A percentile compares a stretch with the other conserved stretches of the same genome.
Conservation (phyloP, 2,888 invertebrate genomes). For the Aromia moschata region DNA sequence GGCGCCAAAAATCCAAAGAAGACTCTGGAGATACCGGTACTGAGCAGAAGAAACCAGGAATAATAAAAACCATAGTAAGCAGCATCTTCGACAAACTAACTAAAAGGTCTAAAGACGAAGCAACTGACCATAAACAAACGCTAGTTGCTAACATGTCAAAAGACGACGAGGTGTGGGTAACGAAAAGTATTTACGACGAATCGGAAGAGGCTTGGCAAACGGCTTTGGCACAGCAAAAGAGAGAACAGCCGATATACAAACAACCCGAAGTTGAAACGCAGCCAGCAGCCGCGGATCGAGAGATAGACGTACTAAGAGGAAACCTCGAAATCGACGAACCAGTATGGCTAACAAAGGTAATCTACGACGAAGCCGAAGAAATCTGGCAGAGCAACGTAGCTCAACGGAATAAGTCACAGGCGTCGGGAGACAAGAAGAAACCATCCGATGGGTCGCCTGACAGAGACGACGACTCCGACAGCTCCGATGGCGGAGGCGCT, state of each 20-base stretch:
- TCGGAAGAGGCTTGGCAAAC: conserved; percentile 69
- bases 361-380: conserved; percentile 75
- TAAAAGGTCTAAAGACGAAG: conserved; percentile 54
- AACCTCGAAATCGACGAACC: conserved; percentile 63
- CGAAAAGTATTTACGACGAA: conserved; percentile 71
- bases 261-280: neutral
- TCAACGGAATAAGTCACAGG: conserved; percentile 40
- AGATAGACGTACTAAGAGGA: neutral
- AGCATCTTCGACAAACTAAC: conserved; percentile 52
- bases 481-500: conserved; percentile 68
- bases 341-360: conserved; percentile 71
- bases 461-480: conserved; percentile 70
- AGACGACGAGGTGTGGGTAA: conserved; percentile 69
- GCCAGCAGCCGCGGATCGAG: neutral
- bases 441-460: conserved; percentile 62
- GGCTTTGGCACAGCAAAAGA: conserved; percentile 19
- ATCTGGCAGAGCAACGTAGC: conserved; percentile 57
- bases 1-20: conserved; percentile 35
- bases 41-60: conserved; percentile 45
- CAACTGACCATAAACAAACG: conserved; percentile 45
- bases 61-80: conserved; percentile 51
- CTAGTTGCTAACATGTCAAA: conserved; percentile 32
- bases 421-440: conserved; percentile 31
- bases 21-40: conserved; percentile 22
- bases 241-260: neutral